phyloP scores from a whole-genome alignment of 2,113 vertebrate genomes.

The Eleginops maclovinus region DNA sequence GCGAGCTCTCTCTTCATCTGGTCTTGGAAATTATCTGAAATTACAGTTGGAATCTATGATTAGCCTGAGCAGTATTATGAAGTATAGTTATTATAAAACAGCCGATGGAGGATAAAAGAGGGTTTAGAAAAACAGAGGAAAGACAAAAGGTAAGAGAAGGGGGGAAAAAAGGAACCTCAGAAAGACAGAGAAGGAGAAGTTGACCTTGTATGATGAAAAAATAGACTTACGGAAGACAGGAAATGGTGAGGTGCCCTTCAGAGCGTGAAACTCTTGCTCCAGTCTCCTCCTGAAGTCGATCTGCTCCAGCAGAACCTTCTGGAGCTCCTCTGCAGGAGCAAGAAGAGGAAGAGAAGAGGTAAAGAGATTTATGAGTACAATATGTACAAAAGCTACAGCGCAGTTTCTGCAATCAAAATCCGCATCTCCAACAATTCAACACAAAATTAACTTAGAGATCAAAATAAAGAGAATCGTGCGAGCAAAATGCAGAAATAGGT shows the following conservation, averaged over 20 bases:
- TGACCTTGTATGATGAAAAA: conserved; percentile 20
- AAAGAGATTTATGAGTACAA: no score
- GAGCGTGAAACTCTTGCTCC: conserved; percentile 96
- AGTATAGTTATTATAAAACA: background rate
- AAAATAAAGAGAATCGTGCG: no score
- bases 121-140: background rate
- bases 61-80: background rate
- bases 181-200: conserved; percentile 25
- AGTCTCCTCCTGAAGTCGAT: conserved; percentile 95
- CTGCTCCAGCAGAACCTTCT: conserved; percentile 98
- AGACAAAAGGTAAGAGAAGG: background rate
- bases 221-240: conserved; percentile 95
- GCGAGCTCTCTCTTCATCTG: conserved; percentile 98
- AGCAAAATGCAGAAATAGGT: no score
- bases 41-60: conserved; percentile 22
- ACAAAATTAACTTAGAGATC: no score
- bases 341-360: conserved; percentile 36
- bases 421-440: no score
- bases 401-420: no score
- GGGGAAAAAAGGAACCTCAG: background rate
- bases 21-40: conserved; percentile 97
- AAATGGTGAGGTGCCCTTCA: conserved; percentile 94
- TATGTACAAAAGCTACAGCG: no score
- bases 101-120: background rate
- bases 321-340: conserved; percentile 92